Base-by-base conservation (phyloP, 2,113 vertebrate species). In the Sardina pilchardus region DNA sequence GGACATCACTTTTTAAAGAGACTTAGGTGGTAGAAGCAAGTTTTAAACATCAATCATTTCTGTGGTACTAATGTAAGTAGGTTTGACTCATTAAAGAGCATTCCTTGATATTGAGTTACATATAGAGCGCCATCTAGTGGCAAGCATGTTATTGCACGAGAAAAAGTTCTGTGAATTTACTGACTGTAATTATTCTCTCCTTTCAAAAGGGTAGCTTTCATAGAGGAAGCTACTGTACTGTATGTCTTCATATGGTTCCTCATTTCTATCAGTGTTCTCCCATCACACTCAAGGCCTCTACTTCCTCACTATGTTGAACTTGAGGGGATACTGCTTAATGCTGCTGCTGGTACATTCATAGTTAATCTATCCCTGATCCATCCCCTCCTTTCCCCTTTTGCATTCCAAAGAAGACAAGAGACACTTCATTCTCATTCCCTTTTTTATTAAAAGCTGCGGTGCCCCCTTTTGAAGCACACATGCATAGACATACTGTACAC, bases 401-500 rank as follows among this genome's bases (percentile, higher is more conserved):
- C 42, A 2, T 67, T 36, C n/a, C 19, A 71, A 39, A 53, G 47
- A 43, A 9, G 50, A 86, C 82, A 78, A n/a, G 2, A 45, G 14
- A 47, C 26, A 34, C 24, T 4, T 9, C 17, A 45, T 63, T 39
- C 71, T 36, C 16, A 78, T 63, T 89, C 81, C 30, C 63, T 78
- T 83, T 86, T 89, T 87, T 89, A 87, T 87, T 89, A 67, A 82
- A 87, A 80, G 21, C 56, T 48, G 81, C 30, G 30, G 71, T 78
- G 71, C 71, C 71, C 71, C 14, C 12, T 82, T 82, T 89, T 81
- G 71, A 83, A 85, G 84, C 82, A 56, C 82, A 80, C 84, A 85
- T 82, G 86, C 82, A 89, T 84, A 82, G 82, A 88, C 67, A 83
- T 50, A 47, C 56, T 83, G 56, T 71, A 75, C 83, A 43, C 83